Evolutionary conservation across 2,113 vertebrate genomes (phyloP), one percentile per base, ranked within the genome.

Genomic region (Odobenus rosmarus): DNA sequence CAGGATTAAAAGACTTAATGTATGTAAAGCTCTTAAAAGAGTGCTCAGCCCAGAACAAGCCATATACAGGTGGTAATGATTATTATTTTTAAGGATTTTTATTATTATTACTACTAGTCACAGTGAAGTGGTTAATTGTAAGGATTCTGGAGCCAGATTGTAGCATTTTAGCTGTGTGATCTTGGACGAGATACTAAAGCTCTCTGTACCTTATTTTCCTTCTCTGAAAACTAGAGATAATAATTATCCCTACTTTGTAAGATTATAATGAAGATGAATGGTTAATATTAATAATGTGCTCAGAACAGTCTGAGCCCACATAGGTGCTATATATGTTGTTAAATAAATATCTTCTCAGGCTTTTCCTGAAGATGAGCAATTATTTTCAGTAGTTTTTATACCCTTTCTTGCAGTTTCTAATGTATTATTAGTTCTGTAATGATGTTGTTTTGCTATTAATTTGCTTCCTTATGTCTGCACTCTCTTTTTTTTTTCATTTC

Each of bases 381-480:
- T 88, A 83, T 76, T 84, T 72, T 96, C 39, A 61, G 39, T 80
- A 55, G 49, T 42, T 49, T 69, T 83, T 51, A 59, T 67, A 83
- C 61, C 28, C 12, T 92, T 88, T 88, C 62, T 91, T 83, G 33
- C 61, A 90, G n/a, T 91, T 95, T 72, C 39, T 72, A 80, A 64
- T 74, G 19, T 92, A 53, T 82, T 77, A 49, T 89, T 77, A 71
- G 57, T 69, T 64, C 59, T 85, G 7, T 69, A 91, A 95, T 57
- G 36, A 33, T 23, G 57, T 71, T 74, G 76, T 88, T 79, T 80
- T 93, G 49, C n/a, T 80, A 61, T 49, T 85, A 80, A 59, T 84
- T 83, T 93, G 51, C 36, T 80, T 53, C 51, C 8, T 1, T 39
- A n/a, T 39, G 42, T 33, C 42, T 80, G 5, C 31, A 31, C 18